Base-by-base conservation (phyloP, 2,113 vertebrate genomes). In the Agelaius tricolor region DNA sequence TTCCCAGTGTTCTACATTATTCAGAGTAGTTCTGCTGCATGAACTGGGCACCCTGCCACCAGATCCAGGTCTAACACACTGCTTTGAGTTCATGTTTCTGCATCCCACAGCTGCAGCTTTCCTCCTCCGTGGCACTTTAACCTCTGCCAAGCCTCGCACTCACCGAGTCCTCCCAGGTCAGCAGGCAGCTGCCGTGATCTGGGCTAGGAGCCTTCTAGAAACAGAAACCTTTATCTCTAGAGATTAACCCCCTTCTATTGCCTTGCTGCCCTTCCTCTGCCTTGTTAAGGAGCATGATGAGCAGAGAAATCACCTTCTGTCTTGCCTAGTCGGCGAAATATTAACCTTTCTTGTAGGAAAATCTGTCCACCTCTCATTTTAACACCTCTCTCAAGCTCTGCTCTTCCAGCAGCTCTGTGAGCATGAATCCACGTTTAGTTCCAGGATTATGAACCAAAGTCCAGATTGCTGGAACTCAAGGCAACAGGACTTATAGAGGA, bases 11-110 rank as follows among this genome's bases (percentile, higher is more conserved):
- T 96, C 86, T 84, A 47, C 83, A 94, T 96, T 86, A 95, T 94
- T 96, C 83, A 96, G 83, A 68, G 54, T 78, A 92, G 85, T 49
- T 96, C 68, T 95, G 93, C 93, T 94, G 96, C 94, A 96, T 96
- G 80, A 87, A 79, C 92, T 44, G 80, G 96, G 94, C 93, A 2
- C 33, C 69, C 77, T 96, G 94, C 96, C 96, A 96, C 86, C 78
- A 67, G 30, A 28, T 27, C 79, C 78, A 83, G 90, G 82, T 85
- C 85, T 72, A 26, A 57, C n/a, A 46, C 46, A 9, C 73, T 33
- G 71, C 91, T 88, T 6, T 17, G 75, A 35, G 82, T 62, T 52
- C 3, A 3, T 3, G 6, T 51, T 84, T 77, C 67, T 87, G 87
- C 75, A 62, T 88, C 78, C 63, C 30, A 31, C 71, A 79, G 74